A percentile compares a stretch with the other conserved stretches of the same genome.
Conservation (phyloP, 2,888 invertebrate species). For the Acanthoscelides obtectus region DNA sequence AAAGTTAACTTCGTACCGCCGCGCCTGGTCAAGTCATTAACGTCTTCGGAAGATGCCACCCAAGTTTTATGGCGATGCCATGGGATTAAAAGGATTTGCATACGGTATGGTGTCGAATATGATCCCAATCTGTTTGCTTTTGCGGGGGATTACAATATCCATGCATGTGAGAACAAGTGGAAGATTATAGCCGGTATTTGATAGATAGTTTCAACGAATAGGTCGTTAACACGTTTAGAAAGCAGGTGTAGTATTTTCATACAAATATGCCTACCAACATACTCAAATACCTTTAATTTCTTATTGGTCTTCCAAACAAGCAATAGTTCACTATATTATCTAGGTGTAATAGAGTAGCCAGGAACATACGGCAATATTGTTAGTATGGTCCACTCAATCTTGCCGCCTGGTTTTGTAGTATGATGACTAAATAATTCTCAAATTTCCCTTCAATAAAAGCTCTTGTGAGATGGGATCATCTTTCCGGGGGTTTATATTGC, state of each 20-base stretch:
- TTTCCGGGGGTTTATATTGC: no score
- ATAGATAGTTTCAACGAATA: background rate
- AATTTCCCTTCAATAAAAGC: no score
- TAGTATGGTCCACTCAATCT: no score
- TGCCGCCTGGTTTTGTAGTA: no score
- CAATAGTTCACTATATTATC: no score
- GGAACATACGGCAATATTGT: no score
- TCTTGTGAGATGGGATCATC: no score
- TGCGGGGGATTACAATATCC: background rate
- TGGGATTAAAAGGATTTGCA: background rate
- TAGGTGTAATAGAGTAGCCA: no score
- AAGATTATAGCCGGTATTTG: background rate
- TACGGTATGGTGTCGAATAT: background rate
- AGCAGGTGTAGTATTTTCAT: background rate
- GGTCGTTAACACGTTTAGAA: background rate
- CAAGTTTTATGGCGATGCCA: background rate
- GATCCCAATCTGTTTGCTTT: background rate
- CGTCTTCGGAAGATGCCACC: background rate
- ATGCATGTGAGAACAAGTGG: background rate
- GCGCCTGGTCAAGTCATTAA: background rate
- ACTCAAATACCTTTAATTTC: no score
- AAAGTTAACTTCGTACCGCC: background rate
- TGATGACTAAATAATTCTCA: no score
- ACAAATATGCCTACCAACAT: no score
- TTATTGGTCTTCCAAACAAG: no score